These are phyloP conservation scores for Cryptotermes secundus DNA, from an alignment of 1,140 invertebrate species.

Conservation along the genomic window DNA sequence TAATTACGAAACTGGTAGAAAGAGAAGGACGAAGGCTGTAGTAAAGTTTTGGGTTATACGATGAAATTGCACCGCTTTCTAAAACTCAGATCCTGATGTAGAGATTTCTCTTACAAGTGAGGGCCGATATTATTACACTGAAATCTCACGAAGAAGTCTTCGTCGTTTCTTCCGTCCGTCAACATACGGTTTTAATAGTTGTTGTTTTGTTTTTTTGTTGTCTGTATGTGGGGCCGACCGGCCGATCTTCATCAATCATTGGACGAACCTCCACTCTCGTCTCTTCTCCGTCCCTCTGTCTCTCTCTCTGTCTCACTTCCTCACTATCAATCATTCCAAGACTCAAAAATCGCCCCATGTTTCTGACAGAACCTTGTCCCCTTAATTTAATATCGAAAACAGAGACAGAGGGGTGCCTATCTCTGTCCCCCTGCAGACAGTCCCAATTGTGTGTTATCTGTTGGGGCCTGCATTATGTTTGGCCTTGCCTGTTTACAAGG, in stretches of 20 bases:
- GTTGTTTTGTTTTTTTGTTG: constrained; percentile 35
- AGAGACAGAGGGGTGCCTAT: constrained; percentile 38
- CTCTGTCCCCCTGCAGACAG: constrained; percentile 30
- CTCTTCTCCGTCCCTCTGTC: constrained; percentile 22
- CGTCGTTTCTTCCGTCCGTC: constrained; percentile 28
- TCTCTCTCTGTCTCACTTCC: constrained; percentile 37
- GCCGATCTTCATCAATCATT: constrained; percentile 34
- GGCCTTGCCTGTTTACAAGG: not conserved
- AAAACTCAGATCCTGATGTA: not conserved
- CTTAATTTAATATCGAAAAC: constrained; percentile 20
- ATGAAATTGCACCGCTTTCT: not conserved
- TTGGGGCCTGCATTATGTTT: not conserved
- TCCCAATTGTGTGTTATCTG: not conserved
- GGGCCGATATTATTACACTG: not conserved
- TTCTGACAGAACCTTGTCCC: constrained; percentile 14
- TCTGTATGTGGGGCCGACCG: constrained; percentile 28
- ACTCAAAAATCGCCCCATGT: constrained; percentile 12
- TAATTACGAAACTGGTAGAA: constrained; percentile 2
- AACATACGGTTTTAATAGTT: constrained; percentile 20
- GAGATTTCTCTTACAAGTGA: not conserved
- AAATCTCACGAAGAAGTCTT: not conserved
- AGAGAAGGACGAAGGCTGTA: not conserved
- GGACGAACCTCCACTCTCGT: constrained; percentile 11
- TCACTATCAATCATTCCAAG: constrained; percentile 46
- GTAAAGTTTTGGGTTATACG: constrained; percentile 2